These are phyloP conservation scores for Poicephalus meyeri DNA, from an alignment of 2,113 vertebrate genomes.

Conservation along the genomic window DNA sequence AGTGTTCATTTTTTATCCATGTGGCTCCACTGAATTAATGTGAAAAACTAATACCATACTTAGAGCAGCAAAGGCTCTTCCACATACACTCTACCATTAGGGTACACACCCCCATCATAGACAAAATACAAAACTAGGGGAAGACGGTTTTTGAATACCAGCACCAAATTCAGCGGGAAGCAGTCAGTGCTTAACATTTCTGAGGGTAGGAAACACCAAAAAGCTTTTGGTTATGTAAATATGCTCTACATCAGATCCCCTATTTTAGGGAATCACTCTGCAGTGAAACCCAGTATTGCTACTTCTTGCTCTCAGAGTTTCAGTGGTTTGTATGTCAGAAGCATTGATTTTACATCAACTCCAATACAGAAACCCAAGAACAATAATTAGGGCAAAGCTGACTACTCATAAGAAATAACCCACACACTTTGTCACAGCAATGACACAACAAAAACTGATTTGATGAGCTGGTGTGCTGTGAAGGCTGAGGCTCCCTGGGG, in stretches of 20 bases:
- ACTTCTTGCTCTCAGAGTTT: not conserved
- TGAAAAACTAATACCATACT: not conserved
- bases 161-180: not conserved
- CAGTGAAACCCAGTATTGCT: not conserved
- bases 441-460: not conserved
- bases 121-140: not conserved
- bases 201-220: not conserved
- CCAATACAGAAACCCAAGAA: not conserved
- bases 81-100: not conserved
- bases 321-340: not conserved
- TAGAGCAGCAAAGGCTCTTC: not conserved
- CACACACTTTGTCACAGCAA: not conserved
- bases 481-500: not conserved
- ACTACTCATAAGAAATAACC: not conserved
- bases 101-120: not conserved
- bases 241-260: not conserved
- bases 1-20: not conserved
- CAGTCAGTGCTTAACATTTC: not conserved
- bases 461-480: not conserved
- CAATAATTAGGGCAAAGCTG: not conserved
- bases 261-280: not conserved
- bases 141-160: not conserved
- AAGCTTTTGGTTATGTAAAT: not conserved
- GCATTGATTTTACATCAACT: not conserved
- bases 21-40: not conserved